phyloP scores from a whole-genome alignment of 2,888 invertebrate genomes.

The Oxycera nigricornis region DNA sequence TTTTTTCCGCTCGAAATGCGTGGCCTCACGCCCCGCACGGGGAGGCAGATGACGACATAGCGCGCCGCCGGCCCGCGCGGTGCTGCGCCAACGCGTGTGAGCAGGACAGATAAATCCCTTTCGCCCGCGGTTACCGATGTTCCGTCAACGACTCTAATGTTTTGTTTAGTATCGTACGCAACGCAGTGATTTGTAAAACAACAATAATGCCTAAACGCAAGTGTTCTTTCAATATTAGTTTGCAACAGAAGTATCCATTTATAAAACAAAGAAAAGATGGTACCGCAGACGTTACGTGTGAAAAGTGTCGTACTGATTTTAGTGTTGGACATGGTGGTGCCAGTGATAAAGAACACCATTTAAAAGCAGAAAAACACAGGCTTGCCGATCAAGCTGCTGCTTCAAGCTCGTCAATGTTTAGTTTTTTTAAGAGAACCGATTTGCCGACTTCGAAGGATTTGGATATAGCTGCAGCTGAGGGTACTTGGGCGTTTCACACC shows the following conservation, averaged over 20 bases:
- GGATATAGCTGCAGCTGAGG: slow-evolving; percentile 37
- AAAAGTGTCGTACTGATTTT: slow-evolving; percentile 44
- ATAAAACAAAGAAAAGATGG: slow-evolving; percentile 47
- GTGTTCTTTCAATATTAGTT: slow-evolving; percentile 47
- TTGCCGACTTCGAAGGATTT: slow-evolving; percentile 47
- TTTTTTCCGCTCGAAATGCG: too few relatives aligned
- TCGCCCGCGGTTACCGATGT: neutral
- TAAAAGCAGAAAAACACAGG: slow-evolving; percentile 48
- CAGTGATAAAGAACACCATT: slow-evolving; percentile 48
- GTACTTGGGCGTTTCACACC: slow-evolving; percentile 42
- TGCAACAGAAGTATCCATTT: slow-evolving; percentile 49
- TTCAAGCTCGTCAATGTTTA: slow-evolving; percentile 43
- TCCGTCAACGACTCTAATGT: neutral
- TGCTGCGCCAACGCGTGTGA: neutral
- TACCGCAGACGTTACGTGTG: slow-evolving; percentile 43
- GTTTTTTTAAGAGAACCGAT: slow-evolving; percentile 47
- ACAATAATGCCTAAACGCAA: slow-evolving; percentile 44
- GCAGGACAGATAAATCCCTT: neutral
- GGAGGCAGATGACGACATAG: too few relatives aligned
- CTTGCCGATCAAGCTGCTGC: slow-evolving; percentile 45
- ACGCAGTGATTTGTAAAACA: neutral
- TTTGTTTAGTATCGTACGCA: neutral
- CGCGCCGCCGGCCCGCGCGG: too few relatives aligned
- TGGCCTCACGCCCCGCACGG: too few relatives aligned
- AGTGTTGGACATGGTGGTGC: slow-evolving; percentile 46